Evolutionary conservation across 2,113 vertebrate species (phyloP), one percentile per base, ranked within the genome.

Genomic region (Gasterosteus nipponicus): DNA sequence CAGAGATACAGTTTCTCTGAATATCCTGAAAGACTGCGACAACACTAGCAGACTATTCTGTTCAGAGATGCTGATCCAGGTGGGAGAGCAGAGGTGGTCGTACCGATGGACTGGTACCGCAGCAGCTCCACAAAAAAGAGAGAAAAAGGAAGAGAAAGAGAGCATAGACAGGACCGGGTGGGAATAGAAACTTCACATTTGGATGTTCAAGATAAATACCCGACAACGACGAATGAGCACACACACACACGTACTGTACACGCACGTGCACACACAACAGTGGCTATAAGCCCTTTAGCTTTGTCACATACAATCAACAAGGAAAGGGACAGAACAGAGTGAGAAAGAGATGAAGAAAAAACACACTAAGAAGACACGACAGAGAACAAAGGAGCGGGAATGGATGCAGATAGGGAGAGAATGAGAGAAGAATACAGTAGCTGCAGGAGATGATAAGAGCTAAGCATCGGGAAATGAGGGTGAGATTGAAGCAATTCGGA

Each of bases 401-500:
- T 38, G 35, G 35, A 5, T 38, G 35, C 35, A 38, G 6, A 38
- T 38, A 38, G 35, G 39, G 47, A 61, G 56, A 42, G 15, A 58
- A 73, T 0, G 8, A 56, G 38, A 65, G 10, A 22, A 29, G 57
- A 51, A 60, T 1, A 62, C 22, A 39, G 59, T 35, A 57, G 79
- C 69, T 73, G 51, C 54, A 64, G 49, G 31, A 73, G 67, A 77
- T 85, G 83, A 79, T 77, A 67, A 85, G 80, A 82, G 77, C 67
- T 81, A 87, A 83, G 87, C 51, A 81, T 3, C 29, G 49, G 67
- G 51, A 80, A 88, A 84, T 53, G 61, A 81, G 77, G 11, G 10
- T 70, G 76, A 84, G 75, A 87, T 64, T 77, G 72, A 65, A 49
- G 81, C 80, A 83, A 84, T 87, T 87, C 73, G 71, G 61, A 89